Evolutionary conservation across 2,888 invertebrate genomes (phyloP).

Genomic region (Eilema sororculum): DNA sequence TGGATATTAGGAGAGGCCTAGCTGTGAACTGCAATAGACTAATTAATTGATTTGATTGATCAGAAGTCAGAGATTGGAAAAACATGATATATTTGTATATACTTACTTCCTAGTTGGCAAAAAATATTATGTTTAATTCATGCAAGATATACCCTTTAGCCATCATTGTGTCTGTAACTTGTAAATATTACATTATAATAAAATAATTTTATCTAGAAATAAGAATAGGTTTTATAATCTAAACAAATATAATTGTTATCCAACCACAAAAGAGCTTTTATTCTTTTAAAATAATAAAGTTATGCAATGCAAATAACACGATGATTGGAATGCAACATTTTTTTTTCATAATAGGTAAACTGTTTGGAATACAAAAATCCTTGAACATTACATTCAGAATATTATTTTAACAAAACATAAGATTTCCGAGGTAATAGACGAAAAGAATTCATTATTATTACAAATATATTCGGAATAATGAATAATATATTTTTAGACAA

Average conservation of each 20-base stretch:
- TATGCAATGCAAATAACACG: neutral
- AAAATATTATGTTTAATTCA: too few relatives aligned
- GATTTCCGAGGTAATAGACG: slow-evolving; percentile 10
- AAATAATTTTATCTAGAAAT: too few relatives aligned
- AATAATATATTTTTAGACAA: neutral
- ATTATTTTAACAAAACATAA: slow-evolving; percentile 7
- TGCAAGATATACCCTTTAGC: too few relatives aligned
- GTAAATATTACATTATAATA: too few relatives aligned
- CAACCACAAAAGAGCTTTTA: neutral
- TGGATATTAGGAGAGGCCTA: too few relatives aligned
- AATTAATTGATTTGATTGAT: too few relatives aligned
- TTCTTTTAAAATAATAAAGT: neutral
- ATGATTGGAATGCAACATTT: neutral
- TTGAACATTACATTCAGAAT: neutral
- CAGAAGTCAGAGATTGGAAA: too few relatives aligned
- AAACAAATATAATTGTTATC: slow-evolving; percentile 2
- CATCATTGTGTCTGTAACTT: too few relatives aligned
- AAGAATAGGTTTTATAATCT: neutral
- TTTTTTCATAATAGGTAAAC: slow-evolving; percentile 3
- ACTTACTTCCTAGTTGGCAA: too few relatives aligned
- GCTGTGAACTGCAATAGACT: too few relatives aligned
- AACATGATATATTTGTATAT: too few relatives aligned
- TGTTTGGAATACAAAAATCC: slow-evolving; percentile 2
- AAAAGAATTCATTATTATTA: slow-evolving; percentile 4
- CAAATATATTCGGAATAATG: neutral